These are phyloP conservation scores for Aphelinus certus DNA, from an alignment of 1,140 invertebrate genomes.

Conservation along the genomic window DNA sequence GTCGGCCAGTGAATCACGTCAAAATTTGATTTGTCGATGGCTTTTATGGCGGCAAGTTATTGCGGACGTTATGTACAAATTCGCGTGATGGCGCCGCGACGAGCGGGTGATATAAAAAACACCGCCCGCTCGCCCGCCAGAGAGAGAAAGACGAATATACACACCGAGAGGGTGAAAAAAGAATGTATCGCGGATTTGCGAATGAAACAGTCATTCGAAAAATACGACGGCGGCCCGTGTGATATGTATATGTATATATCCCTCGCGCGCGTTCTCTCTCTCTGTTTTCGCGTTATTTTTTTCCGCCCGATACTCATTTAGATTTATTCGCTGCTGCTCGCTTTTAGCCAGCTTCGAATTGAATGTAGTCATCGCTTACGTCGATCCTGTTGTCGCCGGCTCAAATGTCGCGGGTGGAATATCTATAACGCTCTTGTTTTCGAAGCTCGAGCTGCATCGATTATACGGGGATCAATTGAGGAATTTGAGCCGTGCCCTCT, in stretches of 20 bases:
- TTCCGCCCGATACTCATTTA: conserved; percentile 21
- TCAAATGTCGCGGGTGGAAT: not conserved
- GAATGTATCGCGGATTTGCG: conserved; percentile 14
- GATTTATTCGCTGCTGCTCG: conserved; percentile 1
- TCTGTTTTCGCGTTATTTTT: conserved; percentile 13
- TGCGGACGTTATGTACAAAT: conserved; percentile 64
- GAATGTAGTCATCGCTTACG: conserved; percentile 12
- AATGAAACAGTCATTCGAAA: conserved; percentile 30
- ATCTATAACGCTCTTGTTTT: not conserved
- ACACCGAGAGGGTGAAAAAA: not conserved
- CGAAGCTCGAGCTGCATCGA: not conserved
- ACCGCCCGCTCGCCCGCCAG: too few species aligned
- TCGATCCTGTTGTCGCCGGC: not conserved
- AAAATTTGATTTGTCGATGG: conserved; percentile 68
- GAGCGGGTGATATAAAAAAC: not conserved
- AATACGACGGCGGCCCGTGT: not conserved
- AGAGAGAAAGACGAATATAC: too few species aligned
- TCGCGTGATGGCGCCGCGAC: conserved; percentile 47
- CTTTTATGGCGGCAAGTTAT: conserved; percentile 66
- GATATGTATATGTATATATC: too few species aligned
- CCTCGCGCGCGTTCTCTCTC: not conserved
- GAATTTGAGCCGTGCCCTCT: not conserved
- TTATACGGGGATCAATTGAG: not conserved
- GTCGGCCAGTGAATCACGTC: conserved; percentile 65
- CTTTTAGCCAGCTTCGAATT: conserved; percentile 1